Base-by-base conservation (phyloP, 1,140 invertebrate genomes). In the Conus betulinus region DNA sequence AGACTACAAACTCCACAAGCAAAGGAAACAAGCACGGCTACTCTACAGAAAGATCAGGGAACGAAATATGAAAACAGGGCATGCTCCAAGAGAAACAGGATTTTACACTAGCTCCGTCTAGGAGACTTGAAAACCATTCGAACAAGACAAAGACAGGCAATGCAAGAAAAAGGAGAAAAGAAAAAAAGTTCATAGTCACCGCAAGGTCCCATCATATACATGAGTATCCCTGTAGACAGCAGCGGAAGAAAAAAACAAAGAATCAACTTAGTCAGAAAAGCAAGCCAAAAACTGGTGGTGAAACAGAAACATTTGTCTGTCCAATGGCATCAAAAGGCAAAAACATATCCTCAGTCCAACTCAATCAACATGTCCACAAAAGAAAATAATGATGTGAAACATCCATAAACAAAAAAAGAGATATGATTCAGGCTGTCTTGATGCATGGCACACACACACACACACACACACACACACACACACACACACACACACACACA, bases 141-240 rank as follows among this genome's bases (percentile, higher is more conserved):
- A 39, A 78, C 25, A 27, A 39, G 11, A 39, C 76, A 78, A 8
- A 51, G 27, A 8, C 25, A 78, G 25, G 6, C 25, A 51, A 78
- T 78, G 76, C n/a, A 78, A 39, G 25, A 51, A 71, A 71, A 71
- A 71, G 20, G 10, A 78, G 25, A 27, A 13, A 78, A 78, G 8
- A 25, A 51, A 51, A 71, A 71, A 23, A 71, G 67, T 13, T 20
- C 17, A 81, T 81, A 81, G 25, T 81, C 79, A 81, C 79, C 79
- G 79, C 79, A 81, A 81, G 79, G 79, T 51, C 79, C 79, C 79
- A 81, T 81, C 79, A 81, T 81, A 81, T 81, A 81, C 79, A 81
- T 81, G 79, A 81, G 79, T 53, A 81, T 81, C 25, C 79, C 79
- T 81, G 67, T 71, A 23, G 67, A 17, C 67, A 81, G 79, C 11